Base-by-base conservation (phyloP, 2,113 vertebrate genomes). In the Cottus gobio region DNA sequence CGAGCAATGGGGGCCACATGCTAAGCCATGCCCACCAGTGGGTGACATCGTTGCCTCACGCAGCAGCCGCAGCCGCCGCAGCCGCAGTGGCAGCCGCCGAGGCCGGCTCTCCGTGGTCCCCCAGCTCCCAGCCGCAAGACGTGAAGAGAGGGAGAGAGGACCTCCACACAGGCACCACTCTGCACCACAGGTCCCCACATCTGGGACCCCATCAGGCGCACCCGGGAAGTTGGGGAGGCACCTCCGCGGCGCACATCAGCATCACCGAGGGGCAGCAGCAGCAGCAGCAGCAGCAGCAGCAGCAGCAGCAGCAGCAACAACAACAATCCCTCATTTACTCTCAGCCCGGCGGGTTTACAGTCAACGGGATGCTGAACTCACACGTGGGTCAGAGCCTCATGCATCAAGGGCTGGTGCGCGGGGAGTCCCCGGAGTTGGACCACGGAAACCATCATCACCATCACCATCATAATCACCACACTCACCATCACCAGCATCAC, bases 21-120 rank as follows among this genome's bases (percentile, higher is more conserved):
- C 91, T 98, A 66, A 97, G 96, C 95, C 96, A 97, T 94, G 96
- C 96, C 75, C 97, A 97, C 93, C 97, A 98, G 95, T 98, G 97
- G 97, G 96, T 98, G 79, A 97, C 97, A 76, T 96, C 97, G 75
- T 89, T 98, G 90, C 97, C 97, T 65, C 97, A 98, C 86, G 96
- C 96, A 1, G 97, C 97, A 57, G 96, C 96, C 22, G 96, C 96
- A 1, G 96, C 96, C 2, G 97, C 96, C 0, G 97, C 96, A 0
- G 96, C 96, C 4, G 96, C 96, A 0, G 96, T 95, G 18, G 96
- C 96, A 6, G 96, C 96, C 3, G 96, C 91, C 22, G 97, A 97
- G 67, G 96, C 95, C 20, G 95, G 95, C 31, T 97, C 97, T 36
- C 95, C 96, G 2, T 98, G 97, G 97, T 94, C 96, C 11, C 92